These are phyloP conservation scores for Orgyia antiqua DNA, from an alignment of 2,888 invertebrate genomes.

Conservation along the genomic window DNA sequence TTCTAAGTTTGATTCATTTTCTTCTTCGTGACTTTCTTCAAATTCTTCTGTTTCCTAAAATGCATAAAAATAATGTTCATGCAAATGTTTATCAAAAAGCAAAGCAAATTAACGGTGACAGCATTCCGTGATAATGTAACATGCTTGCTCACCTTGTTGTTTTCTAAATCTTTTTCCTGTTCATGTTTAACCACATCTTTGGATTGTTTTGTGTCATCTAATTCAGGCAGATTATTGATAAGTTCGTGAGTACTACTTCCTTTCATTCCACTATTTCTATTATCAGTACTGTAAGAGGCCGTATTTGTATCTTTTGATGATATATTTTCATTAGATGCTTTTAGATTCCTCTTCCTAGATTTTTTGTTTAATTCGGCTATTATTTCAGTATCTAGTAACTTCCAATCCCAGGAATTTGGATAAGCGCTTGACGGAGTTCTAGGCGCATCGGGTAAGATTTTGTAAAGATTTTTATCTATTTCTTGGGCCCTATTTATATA, in stretches of 20 bases:
- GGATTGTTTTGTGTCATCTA: conserved; percentile 46
- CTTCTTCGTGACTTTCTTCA: conserved; percentile 17
- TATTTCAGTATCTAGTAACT: conserved; percentile 75
- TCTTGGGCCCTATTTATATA: conserved; percentile 87
- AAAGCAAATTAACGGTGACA: conserved; percentile 57
- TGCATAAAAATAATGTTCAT: conserved; percentile 58
- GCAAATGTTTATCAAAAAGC: conserved; percentile 66
- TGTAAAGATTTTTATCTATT: conserved; percentile 84
- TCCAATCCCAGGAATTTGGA: conserved; percentile 86
- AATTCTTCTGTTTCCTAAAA: conserved; percentile 56
- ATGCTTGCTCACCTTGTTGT: conserved; percentile 58
- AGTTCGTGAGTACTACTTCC: conserved; percentile 66
- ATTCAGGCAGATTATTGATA: conserved; percentile 62
- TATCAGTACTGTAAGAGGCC: conserved; percentile 53
- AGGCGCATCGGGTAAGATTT: conserved; percentile 88
- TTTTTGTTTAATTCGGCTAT: conserved; percentile 64
- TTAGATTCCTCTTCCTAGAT: conserved; percentile 53
- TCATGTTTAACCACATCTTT: conserved; percentile 20
- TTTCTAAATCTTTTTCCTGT: conserved; percentile 29
- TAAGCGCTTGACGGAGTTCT: conserved; percentile 84
- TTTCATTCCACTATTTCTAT: conserved; percentile 50
- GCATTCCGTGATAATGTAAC: conserved; percentile 38
- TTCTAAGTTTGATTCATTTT: conserved; percentile 2
- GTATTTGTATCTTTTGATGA: conserved; percentile 63
- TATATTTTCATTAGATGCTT: conserved; percentile 63